Percentiles rank a stretch among this genome's conserved stretches.
Conservation (phyloP, 2,113 vertebrate species). For the Dunckerocampus dactyliophorus region DNA sequence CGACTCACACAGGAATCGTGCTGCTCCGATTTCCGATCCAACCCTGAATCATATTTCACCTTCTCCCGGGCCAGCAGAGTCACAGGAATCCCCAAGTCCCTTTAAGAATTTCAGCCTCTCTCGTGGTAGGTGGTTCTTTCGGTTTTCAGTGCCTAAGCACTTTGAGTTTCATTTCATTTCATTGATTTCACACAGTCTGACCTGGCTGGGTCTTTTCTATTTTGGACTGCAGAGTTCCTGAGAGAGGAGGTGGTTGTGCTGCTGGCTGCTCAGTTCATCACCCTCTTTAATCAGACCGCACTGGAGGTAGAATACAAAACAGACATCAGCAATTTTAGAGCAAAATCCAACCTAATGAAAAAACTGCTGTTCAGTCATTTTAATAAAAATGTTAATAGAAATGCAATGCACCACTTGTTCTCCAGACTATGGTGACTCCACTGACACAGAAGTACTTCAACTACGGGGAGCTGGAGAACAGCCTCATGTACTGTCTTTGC, state of each 20-base stretch:
- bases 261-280: slow-evolving; percentile 78
- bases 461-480: slow-evolving; percentile 82
- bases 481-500: slow-evolving; percentile 80
- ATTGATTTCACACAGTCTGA: not conserved
- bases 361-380: no score
- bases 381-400: not conserved
- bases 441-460: slow-evolving; percentile 77
- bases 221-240: slow-evolving; percentile 69
- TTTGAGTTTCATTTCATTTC: not conserved
- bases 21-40: slow-evolving; percentile 3
- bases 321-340: not conserved
- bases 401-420: not conserved
- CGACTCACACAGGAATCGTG: not conserved
- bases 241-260: slow-evolving; percentile 81
- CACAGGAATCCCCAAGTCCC: slow-evolving; percentile 13
- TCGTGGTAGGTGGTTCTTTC: slow-evolving; percentile 47
- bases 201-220: not conserved
- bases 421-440: slow-evolving; percentile 82
- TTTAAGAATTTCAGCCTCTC: slow-evolving; percentile 54
- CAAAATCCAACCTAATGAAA: no score
- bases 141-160: no score
- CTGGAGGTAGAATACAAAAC: slow-evolving; percentile 67
- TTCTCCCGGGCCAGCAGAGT: slow-evolving; percentile 24
- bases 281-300: slow-evolving; percentile 81
- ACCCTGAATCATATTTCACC: slow-evolving; percentile 14